phyloP scores from a whole-genome alignment of 2,113 vertebrate species.

The Apodemus speciosus region DNA sequence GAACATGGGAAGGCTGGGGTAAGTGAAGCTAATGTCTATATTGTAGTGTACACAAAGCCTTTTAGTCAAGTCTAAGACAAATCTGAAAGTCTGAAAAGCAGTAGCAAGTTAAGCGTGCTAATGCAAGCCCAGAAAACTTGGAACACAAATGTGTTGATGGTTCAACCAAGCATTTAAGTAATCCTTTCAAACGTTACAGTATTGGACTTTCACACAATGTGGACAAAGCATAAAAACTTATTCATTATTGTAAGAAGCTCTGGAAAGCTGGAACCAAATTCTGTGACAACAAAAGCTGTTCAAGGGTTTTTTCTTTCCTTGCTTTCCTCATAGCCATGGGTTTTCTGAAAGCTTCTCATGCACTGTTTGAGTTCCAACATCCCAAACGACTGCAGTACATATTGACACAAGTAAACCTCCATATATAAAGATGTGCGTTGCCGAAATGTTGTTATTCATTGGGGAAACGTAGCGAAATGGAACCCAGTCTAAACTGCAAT shows the following conservation, averaged over 20 bases:
- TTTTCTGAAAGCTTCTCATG: constrained; percentile 72
- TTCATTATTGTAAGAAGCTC: constrained; percentile 64
- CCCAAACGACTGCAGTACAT: constrained; percentile 51
- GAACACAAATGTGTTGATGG: constrained; percentile 51
- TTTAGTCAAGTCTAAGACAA: constrained; percentile 4
- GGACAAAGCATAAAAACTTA: constrained; percentile 24
- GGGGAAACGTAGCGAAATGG: not conserved
- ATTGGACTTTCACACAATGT: not conserved
- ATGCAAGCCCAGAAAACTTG: constrained; percentile 32
- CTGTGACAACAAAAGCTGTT: constrained; percentile 30
- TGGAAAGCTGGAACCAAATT: constrained; percentile 59
- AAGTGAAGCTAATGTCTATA: not conserved
- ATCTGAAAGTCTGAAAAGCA: constrained; percentile 42
- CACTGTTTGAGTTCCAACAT: constrained; percentile 66
- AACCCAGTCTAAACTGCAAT: not conserved
- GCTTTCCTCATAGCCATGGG: constrained; percentile 52
- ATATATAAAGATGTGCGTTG: not conserved
- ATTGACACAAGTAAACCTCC: constrained; percentile 50
- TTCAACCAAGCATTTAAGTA: constrained; percentile 25
- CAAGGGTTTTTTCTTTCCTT: not conserved
- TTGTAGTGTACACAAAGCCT: not conserved
- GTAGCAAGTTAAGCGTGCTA: constrained; percentile 49
- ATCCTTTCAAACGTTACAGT: constrained; percentile 35
- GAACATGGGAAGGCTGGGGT: not conserved
- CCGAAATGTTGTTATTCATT: constrained; percentile 30